Evolutionary conservation across 2,888 invertebrate genomes (phyloP).

Genomic region (Hydraecia micacea): DNA sequence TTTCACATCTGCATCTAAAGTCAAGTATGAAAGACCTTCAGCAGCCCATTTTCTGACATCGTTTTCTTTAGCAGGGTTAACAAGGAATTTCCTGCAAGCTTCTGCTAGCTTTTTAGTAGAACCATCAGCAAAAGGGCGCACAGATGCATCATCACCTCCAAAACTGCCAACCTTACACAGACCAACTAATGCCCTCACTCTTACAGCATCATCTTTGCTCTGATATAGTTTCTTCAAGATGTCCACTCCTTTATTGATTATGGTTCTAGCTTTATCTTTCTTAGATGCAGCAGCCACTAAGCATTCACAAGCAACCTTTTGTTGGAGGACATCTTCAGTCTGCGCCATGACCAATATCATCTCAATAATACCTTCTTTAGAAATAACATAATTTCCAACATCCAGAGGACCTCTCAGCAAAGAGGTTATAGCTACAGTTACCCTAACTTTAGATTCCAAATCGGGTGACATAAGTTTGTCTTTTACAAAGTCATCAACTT

Average conservation of each 20-base stretch:
- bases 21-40: slow-evolving; percentile 98
- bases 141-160: slow-evolving; percentile 98
- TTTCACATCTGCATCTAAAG: slow-evolving; percentile 99
- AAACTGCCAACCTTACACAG: slow-evolving; percentile 98
- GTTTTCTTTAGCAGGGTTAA: slow-evolving; percentile 96
- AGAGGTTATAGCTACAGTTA: slow-evolving; percentile 96
- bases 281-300: slow-evolving; percentile 99
- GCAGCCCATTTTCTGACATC: slow-evolving; percentile 99
- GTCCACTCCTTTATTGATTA: slow-evolving; percentile 96
- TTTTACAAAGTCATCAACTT: slow-evolving; percentile 96
- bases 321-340: slow-evolving; percentile 96
- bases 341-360: slow-evolving; percentile 99
- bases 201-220: slow-evolving; percentile 96
- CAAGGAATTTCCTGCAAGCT: slow-evolving; percentile 97
- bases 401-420: slow-evolving; percentile 97
- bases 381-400: slow-evolving; percentile 96
- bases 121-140: slow-evolving; percentile 98
- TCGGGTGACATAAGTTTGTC: slow-evolving; percentile 96
- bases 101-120: slow-evolving; percentile 97
- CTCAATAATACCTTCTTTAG: slow-evolving; percentile 96
- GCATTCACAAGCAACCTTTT: slow-evolving; percentile 98
- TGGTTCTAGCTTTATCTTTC: slow-evolving; percentile 98
- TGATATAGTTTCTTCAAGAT: slow-evolving; percentile 98
- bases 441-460: slow-evolving; percentile 96
- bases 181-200: slow-evolving; percentile 97